Evolutionary conservation across 2,113 vertebrate genomes (phyloP), one percentile per base, ranked within the genome.

Genomic region (Equus quagga): DNA sequence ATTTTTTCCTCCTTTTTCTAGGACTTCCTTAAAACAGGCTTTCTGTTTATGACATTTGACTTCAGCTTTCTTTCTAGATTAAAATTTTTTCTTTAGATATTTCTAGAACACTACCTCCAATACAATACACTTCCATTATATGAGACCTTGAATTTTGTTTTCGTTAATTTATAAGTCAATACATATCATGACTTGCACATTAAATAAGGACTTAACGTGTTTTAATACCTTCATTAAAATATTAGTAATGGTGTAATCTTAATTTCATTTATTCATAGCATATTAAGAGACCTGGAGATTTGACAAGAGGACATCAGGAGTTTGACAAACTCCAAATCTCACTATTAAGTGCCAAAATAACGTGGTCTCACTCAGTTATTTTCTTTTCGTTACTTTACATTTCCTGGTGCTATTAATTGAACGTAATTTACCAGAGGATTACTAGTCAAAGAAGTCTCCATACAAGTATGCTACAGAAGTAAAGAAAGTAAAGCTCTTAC

Each of bases 81-180:
- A 92, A 87, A 81, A 11, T 76, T 0, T 1, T 81, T 31, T 82
- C 36, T 73, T 24, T 58, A 41, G 83, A 18, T 4, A 33, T 28
- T 10, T 41, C 44, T 87, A 46, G 89, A 80, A 31, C 31, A 56
- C 3, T 36, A 21, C 46, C 44, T 84, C 10, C 8, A 76, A 0
- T 51, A 18, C 5, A 49, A 21, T 51, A 31, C 5, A 41, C 14
- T 82, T 9, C 23, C 58, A 58, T 81, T 44, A 60, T 49, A 17
- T 18, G 17, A 36, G 3, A 49, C 51, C 41, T 67, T 75, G 23
- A 82, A 51, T 60, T 92, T 14, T 76, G 49, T 90, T 83, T 90
- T 83, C 88, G 76, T 80, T 58, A 82, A 92, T 82, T 92, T 92
- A 56, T 82, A 88, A 60, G n/a, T 79, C 41, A 79, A 18, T 64